phyloP scores from a whole-genome alignment of 2,113 vertebrate species.

The Dromaius novaehollandiae region DNA sequence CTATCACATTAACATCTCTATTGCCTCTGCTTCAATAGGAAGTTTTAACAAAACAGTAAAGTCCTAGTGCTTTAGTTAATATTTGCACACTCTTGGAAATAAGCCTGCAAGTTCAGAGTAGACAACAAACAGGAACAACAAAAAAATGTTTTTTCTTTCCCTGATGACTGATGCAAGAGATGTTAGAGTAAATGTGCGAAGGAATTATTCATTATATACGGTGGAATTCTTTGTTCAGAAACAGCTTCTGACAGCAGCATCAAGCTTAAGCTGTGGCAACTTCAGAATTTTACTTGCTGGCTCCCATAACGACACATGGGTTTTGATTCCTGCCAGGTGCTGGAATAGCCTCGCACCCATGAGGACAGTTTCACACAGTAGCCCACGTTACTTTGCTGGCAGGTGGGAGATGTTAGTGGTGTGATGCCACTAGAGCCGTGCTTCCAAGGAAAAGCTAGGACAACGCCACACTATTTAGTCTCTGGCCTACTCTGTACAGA shows the following conservation, averaged over 20 bases:
- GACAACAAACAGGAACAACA: not conserved
- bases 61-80: not conserved
- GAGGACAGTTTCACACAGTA: not conserved
- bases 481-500: not conserved
- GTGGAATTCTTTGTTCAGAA: conserved; percentile 2
- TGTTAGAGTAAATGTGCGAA: not conserved
- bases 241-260: not conserved
- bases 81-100: not conserved
- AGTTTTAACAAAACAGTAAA: not conserved
- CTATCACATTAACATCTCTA: not conserved
- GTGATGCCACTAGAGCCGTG: not conserved
- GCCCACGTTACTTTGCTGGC: not conserved
- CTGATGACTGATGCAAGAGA: not conserved
- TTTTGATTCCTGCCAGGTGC: not conserved
- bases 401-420: not conserved
- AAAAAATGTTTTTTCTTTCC: not conserved
- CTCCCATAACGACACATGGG: not conserved
- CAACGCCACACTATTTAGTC: not conserved
- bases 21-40: not conserved
- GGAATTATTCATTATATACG: not conserved
- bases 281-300: not conserved
- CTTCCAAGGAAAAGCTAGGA: not conserved
- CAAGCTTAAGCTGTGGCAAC: not conserved
- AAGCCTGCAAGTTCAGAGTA: not conserved
- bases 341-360: not conserved